Conservation (phyloP, 2,113 vertebrate species). For the Eulemur rufifrons region DNA sequence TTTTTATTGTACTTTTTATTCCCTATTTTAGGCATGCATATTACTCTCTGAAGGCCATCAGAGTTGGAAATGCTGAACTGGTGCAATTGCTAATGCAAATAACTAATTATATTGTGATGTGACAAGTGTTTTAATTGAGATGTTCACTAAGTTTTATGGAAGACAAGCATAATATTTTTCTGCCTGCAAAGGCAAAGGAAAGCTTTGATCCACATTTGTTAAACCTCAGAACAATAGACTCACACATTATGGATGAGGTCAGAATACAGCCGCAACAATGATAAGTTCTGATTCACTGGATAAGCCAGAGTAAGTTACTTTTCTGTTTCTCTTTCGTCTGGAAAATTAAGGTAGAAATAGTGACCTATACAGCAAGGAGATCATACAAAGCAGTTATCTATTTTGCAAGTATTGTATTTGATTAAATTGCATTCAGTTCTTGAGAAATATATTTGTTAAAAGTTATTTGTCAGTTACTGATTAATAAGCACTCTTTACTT, state of each 20-base stretch:
- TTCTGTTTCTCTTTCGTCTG: not conserved
- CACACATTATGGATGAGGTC: not conserved
- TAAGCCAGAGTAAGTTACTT: not conserved
- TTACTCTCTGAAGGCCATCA: not conserved
- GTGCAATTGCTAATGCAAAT: not conserved
- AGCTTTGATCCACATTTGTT: not conserved
- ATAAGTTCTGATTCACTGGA: not conserved
- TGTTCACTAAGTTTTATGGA: not conserved
- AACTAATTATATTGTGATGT: not conserved
- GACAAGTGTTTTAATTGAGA: not conserved
- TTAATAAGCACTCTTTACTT: not conserved
- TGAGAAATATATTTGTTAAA: not conserved
- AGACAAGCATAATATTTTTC: not conserved
- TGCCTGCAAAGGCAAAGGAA: not conserved
- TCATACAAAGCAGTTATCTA: not conserved
- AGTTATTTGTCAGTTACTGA: not conserved
- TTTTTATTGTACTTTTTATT: not conserved
- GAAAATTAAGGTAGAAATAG: slow-evolving; percentile 13
- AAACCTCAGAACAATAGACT: not conserved
- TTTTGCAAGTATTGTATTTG: not conserved
- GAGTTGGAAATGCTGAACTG: not conserved
- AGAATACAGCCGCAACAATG: not conserved
- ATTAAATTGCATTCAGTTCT: not conserved
- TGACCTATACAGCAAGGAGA: not conserved
- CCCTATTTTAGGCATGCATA: not conserved